Base-by-base conservation (phyloP, 2,888 invertebrate species). In the Clunio marinus region DNA sequence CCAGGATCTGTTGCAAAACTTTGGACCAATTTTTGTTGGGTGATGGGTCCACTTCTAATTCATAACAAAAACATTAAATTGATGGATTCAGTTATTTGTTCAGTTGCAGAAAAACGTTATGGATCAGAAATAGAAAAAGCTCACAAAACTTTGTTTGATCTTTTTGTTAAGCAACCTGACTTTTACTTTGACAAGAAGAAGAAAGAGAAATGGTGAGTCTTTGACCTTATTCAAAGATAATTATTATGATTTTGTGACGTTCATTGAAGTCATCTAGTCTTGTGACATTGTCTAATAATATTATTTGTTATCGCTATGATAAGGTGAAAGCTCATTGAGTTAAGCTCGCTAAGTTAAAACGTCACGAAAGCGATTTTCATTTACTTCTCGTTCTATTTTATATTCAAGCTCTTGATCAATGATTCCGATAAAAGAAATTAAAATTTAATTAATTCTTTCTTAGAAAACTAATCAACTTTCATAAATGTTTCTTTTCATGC, bases 21-120 rank as follows among this genome's bases (percentile, higher is more conserved):
- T 68, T 79, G 79, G 79, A 77, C 77, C 65, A 78, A 76, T 72
- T 79, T 79, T 71, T 78, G 78, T 72, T 79, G 79, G 79, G 73
- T 78, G 51, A 75, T 79, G 77, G 78, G 79, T 69, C 77, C 79
- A 73, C 75, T 79, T 76, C 73, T 79, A 17, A 71, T 77, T 69
- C 75, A 74, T 73, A 74, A 75, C 69, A 75, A 76, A 72, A 75
- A 75, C 71, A 75, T 79, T 70, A 74, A 74, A 71, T 75, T 79
- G 72, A 77, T 77, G 69, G 78, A 79, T 72, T 75, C 74, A 63
- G 73, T 73, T 71, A 74, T 79, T 70, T 73, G 74, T 59, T 73
- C 73, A 59, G 76, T 76, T 68, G 74, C 78, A 71, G 72, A 74
- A 62, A 73, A 74, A 72, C 75, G 75, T 69, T 78, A 79, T 72